Conservation (phyloP, 2,888 invertebrate genomes). For the Idaea aversata region DNA sequence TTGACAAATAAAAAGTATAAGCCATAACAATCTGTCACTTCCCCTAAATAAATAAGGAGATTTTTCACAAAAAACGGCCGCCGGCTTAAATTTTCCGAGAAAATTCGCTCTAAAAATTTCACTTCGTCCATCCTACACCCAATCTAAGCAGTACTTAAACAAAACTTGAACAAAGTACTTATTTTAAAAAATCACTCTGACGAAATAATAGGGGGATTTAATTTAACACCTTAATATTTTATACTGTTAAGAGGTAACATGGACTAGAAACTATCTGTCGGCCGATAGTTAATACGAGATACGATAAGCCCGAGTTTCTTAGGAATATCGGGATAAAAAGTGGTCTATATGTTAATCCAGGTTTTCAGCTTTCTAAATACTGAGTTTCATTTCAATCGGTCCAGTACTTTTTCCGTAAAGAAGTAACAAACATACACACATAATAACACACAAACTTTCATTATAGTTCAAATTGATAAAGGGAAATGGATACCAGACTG, state of each 20-base stretch:
- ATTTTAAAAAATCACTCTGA: slow-evolving; percentile 29
- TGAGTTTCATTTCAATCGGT: too few relatives aligned
- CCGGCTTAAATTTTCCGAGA: background rate
- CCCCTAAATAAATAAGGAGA: background rate
- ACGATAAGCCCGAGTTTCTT: background rate
- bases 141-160: slow-evolving; percentile 10
- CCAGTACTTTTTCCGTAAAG: too few relatives aligned
- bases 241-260: slow-evolving; percentile 14
- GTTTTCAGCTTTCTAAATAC: too few relatives aligned
- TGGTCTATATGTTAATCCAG: too few relatives aligned
- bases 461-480: too few relatives aligned
- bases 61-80: background rate
- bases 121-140: slow-evolving; percentile 8
- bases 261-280: background rate
- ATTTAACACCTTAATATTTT: slow-evolving; percentile 43
- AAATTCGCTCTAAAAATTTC: background rate
- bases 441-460: too few relatives aligned
- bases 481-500: too few relatives aligned
- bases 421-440: too few relatives aligned
- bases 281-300: background rate
- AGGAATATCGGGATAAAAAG: too few relatives aligned
- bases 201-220: slow-evolving; percentile 34
- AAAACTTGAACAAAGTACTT: slow-evolving; percentile 4
- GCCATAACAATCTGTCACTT: background rate
- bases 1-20: background rate